phyloP scores from a whole-genome alignment of 2,888 invertebrate genomes.

The Meliscaeva auricollis region DNA sequence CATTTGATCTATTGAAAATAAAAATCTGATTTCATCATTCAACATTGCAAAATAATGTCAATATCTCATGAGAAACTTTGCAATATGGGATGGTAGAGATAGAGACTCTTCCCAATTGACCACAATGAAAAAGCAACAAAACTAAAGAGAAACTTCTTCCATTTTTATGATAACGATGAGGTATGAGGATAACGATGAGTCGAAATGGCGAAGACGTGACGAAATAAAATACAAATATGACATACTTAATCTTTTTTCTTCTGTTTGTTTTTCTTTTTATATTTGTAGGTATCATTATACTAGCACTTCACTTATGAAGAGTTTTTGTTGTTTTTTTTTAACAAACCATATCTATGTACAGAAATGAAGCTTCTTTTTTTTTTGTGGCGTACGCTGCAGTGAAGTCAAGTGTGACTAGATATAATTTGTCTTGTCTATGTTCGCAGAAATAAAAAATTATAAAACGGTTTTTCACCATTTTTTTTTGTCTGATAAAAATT shows the following conservation, averaged over 20 bases:
- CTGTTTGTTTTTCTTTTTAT: neutral
- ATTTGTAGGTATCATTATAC: neutral
- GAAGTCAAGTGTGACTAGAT: slow-evolving; percentile 21
- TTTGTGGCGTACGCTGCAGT: slow-evolving; percentile 7
- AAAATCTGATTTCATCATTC: neutral
- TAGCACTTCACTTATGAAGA: neutral
- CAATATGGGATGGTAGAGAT: neutral
- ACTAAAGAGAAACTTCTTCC: slow-evolving; percentile 47
- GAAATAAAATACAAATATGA: slow-evolving; percentile 65
- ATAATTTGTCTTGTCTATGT: slow-evolving; percentile 8
- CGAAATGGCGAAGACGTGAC: slow-evolving; percentile 47
- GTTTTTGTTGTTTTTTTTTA: slow-evolving; percentile 24
- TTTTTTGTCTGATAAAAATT: neutral
- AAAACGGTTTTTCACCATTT: neutral
- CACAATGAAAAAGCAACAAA: neutral
- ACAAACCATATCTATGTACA: neutral
- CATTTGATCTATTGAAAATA: neutral
- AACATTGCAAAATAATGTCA: slow-evolving; percentile 1
- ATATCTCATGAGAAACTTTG: neutral
- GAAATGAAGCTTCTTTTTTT: slow-evolving; percentile 32
- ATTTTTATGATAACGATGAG: neutral
- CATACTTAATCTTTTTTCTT: slow-evolving; percentile 40
- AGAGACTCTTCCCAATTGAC: slow-evolving; percentile 37
- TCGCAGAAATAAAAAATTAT: neutral
- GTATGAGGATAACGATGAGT: neutral